Evolutionary conservation across 2,797 vertebrate species (phyloP).

Genomic region (Hyperoplus immaculatus): DNA sequence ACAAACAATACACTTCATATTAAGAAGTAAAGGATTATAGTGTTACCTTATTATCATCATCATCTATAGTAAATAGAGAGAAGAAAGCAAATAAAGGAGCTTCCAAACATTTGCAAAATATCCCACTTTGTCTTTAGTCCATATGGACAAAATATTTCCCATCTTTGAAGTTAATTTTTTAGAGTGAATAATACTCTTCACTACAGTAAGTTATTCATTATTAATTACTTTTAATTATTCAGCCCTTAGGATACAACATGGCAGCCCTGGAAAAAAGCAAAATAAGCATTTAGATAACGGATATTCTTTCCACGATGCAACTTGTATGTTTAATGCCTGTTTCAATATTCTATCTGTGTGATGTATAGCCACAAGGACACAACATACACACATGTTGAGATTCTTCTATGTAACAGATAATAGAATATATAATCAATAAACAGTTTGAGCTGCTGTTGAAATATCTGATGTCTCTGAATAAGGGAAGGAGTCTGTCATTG

Average conservation of each 20-base stretch:
- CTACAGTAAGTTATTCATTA: constrained; percentile 3
- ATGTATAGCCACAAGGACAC: too few relatives aligned
- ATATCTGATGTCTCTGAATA: too few relatives aligned
- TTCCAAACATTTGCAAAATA: constrained; percentile 3
- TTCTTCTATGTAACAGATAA: too few relatives aligned
- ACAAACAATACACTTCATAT: background rate
- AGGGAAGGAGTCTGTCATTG: too few relatives aligned
- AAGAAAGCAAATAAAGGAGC: background rate
- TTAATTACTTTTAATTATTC: background rate
- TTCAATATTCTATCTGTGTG: background rate
- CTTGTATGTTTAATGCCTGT: background rate
- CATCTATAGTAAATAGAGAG: background rate
- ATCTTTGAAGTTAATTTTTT: background rate
- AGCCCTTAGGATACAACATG: background rate
- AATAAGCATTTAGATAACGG: background rate
- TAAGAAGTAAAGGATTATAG: background rate
- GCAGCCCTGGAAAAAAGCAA: too few relatives aligned
- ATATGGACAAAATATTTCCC: constrained; percentile 1
- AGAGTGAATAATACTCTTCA: background rate
- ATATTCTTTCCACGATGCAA: background rate
- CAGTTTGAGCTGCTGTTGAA: too few relatives aligned
- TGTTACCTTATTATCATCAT: background rate
- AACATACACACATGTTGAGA: too few relatives aligned
- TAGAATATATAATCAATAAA: too few relatives aligned
- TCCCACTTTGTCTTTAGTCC: background rate